A percentile compares a stretch with the other conserved stretches of the same genome.
Evolutionary conservation across 1,140 invertebrate genomes (phyloP).

Genomic region (Drosophila repletoides): DNA sequence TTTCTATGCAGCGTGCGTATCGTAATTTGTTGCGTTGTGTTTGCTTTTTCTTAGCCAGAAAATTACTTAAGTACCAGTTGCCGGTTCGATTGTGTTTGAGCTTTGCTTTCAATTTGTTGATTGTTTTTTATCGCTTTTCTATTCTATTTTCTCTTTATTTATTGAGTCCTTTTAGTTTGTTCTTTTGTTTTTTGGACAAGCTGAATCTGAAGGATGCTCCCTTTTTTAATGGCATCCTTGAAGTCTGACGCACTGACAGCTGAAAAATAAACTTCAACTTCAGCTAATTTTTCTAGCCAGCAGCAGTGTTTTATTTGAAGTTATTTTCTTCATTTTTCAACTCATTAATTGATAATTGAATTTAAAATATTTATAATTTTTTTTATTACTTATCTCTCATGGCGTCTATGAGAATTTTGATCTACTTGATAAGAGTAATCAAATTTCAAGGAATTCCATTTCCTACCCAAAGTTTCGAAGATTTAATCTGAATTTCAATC

Average conservation of each 20-base stretch:
- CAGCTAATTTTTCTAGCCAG: not conserved
- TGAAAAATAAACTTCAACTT: conserved; percentile 4
- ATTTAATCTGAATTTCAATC: not conserved
- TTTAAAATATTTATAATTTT: too few species aligned
- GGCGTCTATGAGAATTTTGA: too few species aligned
- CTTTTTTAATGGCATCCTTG: not conserved
- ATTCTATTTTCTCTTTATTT: conserved; percentile 1
- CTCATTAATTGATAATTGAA: too few species aligned
- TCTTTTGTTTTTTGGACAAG: too few species aligned
- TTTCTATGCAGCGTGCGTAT: conserved; percentile 72
- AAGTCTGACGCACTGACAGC: not conserved
- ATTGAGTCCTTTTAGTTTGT: too few species aligned
- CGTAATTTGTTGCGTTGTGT: conserved; percentile 60
- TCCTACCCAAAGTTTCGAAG: not conserved
- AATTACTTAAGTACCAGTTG: conserved; percentile 54
- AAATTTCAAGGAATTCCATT: conserved; percentile 5
- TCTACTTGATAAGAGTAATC: not conserved
- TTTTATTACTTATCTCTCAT: too few species aligned
- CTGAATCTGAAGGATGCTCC: not conserved
- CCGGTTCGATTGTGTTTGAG: conserved; percentile 65
- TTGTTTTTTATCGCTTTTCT: conserved; percentile 56
- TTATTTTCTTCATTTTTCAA: too few species aligned
- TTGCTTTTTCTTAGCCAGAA: conserved; percentile 43
- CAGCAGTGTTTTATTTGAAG: not conserved
- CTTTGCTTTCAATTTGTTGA: conserved; percentile 75